A percentile compares a stretch with the other conserved stretches of the same genome.
These are phyloP conservation scores for Protophormia terraenovae DNA, from an alignment of 2,888 invertebrate genomes.

Conservation along the genomic window DNA sequence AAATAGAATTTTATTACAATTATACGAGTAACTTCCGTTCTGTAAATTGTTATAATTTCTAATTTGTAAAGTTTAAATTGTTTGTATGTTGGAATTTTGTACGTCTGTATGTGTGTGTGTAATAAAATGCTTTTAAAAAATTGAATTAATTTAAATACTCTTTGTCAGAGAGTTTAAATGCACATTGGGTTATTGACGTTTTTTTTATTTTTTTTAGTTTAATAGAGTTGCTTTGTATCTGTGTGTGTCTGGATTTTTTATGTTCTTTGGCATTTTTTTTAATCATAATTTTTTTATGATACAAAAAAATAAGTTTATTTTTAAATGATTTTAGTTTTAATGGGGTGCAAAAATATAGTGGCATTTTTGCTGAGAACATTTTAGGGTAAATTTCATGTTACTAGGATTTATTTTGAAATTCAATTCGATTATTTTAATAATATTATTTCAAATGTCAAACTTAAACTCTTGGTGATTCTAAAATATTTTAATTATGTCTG, in stretches of 20 bases:
- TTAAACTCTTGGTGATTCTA: no score
- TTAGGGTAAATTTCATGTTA: no score
- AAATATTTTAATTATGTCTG: no score
- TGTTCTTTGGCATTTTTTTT: not conserved
- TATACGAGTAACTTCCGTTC: conserved; percentile 65
- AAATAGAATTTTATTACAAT: conserved; percentile 66
- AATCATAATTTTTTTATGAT: not conserved
- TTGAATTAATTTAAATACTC: not conserved
- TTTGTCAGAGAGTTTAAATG: not conserved
- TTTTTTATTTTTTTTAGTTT: not conserved
- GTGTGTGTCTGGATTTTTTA: not conserved
- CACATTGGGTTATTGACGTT: not conserved
- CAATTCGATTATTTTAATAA: no score
- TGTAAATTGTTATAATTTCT: conserved; percentile 54
- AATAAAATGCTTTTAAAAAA: not conserved
- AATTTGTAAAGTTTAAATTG: conserved; percentile 56
- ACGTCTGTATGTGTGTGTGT: not conserved
- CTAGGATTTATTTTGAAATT: no score
- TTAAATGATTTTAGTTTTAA: not conserved
- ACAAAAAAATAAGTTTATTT: not conserved
- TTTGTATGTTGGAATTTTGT: conserved; percentile 5
- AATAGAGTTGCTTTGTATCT: not conserved
- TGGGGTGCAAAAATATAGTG: not conserved
- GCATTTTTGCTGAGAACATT: no score
- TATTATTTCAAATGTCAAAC: no score